phyloP scores from a whole-genome alignment of 1,140 invertebrate species.

The Drosophila hydei region DNA sequence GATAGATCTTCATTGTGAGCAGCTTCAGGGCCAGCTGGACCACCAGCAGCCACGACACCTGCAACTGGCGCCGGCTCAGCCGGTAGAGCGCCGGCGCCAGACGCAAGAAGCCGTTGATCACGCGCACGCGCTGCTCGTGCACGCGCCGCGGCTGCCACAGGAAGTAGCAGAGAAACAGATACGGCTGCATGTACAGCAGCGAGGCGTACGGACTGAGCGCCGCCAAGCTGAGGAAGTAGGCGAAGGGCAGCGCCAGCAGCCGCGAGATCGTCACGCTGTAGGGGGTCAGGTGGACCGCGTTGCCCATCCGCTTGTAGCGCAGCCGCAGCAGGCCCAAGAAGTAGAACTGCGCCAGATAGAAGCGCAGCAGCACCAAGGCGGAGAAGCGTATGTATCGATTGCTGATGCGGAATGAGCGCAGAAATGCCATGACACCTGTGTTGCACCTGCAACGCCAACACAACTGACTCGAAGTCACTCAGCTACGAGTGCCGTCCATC shows the following conservation, averaged over 20 bases:
- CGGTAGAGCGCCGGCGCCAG: slow-evolving; percentile 41
- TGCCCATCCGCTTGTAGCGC: slow-evolving; percentile 29
- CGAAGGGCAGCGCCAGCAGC: slow-evolving; percentile 39
- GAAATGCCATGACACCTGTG: slow-evolving; percentile 29
- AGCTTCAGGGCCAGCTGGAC: slow-evolving; percentile 43
- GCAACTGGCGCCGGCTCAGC: slow-evolving; percentile 20
- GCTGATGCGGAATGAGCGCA: slow-evolving; percentile 37
- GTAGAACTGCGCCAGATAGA: slow-evolving; percentile 50
- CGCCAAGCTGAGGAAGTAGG: slow-evolving; percentile 40
- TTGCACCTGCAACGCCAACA: background rate
- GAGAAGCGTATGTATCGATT: slow-evolving; percentile 55
- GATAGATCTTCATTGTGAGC: slow-evolving; percentile 36
- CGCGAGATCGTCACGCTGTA: slow-evolving; percentile 49
- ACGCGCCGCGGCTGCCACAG: slow-evolving; percentile 37
- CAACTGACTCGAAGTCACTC: no score
- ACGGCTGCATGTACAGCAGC: slow-evolving; percentile 49
- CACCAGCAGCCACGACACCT: slow-evolving; percentile 44
- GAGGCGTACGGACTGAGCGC: slow-evolving; percentile 26
- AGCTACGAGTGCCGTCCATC: no score
- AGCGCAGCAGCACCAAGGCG: slow-evolving; percentile 52
- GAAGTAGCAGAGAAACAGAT: slow-evolving; percentile 47
- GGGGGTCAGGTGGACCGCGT: slow-evolving; percentile 39
- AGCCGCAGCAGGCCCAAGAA: slow-evolving; percentile 48
- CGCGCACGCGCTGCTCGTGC: slow-evolving; percentile 11
- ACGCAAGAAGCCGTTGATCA: slow-evolving; percentile 45